Conservation (phyloP, 2,113 vertebrate genomes). For the Balaenoptera acutorostrata region DNA sequence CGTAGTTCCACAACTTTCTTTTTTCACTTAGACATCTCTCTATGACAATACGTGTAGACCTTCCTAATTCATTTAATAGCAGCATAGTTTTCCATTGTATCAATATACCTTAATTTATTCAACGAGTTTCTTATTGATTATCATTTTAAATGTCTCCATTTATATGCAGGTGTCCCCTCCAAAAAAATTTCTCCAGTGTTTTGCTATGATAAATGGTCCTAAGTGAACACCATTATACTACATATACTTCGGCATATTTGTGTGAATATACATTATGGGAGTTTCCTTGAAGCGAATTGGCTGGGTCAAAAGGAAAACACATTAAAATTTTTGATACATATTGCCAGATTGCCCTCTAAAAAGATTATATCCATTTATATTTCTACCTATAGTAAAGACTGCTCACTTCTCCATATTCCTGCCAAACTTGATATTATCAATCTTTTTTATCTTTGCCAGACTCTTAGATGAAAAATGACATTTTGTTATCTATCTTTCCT, state of each 20-base stretch:
- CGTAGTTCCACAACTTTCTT: not conserved
- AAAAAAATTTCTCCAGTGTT: not conserved
- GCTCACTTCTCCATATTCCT: not conserved
- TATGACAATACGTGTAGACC: not conserved
- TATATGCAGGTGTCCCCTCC: not conserved
- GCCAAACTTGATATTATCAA: not conserved
- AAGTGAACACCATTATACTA: not conserved
- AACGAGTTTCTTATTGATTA: not conserved
- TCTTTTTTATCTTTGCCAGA: not conserved
- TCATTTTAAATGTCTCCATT: not conserved
- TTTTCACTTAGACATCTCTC: not conserved
- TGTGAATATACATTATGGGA: not conserved
- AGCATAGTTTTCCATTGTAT: not conserved
- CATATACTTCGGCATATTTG: not conserved
- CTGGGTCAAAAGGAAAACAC: not conserved
- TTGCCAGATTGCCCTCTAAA: not conserved
- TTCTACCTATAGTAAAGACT: not conserved
- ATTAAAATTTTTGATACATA: not conserved
- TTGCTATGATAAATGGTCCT: not conserved
- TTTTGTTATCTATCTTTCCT: not conserved
- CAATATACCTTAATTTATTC: not conserved
- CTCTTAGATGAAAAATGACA: conserved; percentile 14
- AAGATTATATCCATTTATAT: not conserved
- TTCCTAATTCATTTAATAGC: not conserved
- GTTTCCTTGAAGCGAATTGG: not conserved